These are phyloP conservation scores for Craseonycteris thonglongyai DNA, from an alignment of 2,113 vertebrate species.

Conservation along the genomic window DNA sequence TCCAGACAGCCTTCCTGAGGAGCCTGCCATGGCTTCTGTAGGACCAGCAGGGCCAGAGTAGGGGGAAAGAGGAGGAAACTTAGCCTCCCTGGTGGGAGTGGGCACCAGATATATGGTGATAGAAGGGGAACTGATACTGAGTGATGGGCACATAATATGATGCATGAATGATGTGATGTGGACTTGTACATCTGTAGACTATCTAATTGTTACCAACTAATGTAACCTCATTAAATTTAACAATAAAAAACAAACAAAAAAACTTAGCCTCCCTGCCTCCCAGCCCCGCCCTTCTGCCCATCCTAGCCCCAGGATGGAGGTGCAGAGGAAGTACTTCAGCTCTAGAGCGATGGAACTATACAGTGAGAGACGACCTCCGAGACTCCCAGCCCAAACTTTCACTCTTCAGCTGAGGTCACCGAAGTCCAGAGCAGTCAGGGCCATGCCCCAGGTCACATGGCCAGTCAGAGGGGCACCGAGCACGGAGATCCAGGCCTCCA, in stretches of 20 bases:
- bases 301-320: neutral
- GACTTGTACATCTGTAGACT: too few species aligned
- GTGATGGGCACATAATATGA: too few species aligned
- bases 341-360: neutral
- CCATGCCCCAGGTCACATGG: fast-evolving
- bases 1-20: neutral
- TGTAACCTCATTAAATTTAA: too few species aligned
- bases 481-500: neutral
- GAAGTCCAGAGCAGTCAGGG: neutral
- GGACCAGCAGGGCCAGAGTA: neutral
- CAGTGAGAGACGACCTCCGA: neutral
- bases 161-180: too few species aligned
- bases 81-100: too few species aligned
- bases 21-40: neutral
- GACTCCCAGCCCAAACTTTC: neutral
- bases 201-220: too few species aligned
- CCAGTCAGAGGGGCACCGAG: neutral
- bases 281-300: neutral
- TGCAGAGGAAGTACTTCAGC: neutral
- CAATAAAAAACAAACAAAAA: too few species aligned
- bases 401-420: neutral
- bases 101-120: too few species aligned
- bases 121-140: too few species aligned
- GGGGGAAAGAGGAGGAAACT: neutral
- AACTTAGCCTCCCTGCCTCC: neutral